phyloP scores from a whole-genome alignment of 2,797 vertebrate species.

The Sebastes hopkinsi region DNA sequence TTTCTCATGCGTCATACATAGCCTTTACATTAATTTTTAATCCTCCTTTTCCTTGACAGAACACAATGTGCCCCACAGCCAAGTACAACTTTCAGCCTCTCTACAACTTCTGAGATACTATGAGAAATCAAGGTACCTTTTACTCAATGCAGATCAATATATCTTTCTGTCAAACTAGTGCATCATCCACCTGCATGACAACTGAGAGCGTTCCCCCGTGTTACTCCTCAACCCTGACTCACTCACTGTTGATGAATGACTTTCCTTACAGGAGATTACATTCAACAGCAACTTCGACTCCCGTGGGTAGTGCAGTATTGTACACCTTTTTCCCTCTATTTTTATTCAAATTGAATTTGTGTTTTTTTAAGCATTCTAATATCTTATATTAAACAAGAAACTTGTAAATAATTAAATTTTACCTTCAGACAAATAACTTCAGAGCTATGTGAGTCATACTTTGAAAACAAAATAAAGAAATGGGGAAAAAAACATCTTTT shows the following conservation, averaged over 20 bases:
- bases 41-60: not conserved
- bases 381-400: not conserved
- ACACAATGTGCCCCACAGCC: not conserved
- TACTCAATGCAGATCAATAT: conserved; percentile 33
- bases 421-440: not conserved
- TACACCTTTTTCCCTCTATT: not conserved
- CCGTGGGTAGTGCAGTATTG: not conserved
- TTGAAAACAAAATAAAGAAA: not conserved
- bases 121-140: not conserved
- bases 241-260: conserved; percentile 23
- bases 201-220: not conserved
- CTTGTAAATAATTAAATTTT: not conserved
- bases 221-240: conserved; percentile 16
- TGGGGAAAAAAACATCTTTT: not conserved
- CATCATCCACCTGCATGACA: conserved; percentile 43
- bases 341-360: not conserved
- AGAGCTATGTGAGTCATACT: not conserved
- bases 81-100: not conserved
- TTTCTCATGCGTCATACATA: not conserved
- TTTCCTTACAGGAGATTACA: conserved; percentile 3
- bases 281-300: not conserved
- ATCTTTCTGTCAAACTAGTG: conserved; percentile 24
- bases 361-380: not conserved
- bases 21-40: not conserved
- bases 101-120: not conserved